Evolutionary conservation across 2,888 invertebrate genomes (phyloP).

Genomic region (Ophioninae sp.): DNA sequence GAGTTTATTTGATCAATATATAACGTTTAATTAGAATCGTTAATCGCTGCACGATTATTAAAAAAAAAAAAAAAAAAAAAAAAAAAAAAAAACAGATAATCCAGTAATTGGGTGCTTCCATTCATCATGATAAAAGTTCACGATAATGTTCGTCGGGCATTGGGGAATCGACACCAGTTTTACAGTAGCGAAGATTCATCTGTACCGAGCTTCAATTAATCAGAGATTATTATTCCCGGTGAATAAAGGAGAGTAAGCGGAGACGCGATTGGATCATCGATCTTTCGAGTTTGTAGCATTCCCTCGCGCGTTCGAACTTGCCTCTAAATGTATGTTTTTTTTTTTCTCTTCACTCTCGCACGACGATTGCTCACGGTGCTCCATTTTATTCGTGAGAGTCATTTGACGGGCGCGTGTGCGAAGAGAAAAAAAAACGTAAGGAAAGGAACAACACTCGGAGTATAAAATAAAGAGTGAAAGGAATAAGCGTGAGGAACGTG

Average conservation of each 20-base stretch:
- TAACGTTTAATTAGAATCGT: too few relatives aligned
- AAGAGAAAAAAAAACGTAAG: constrained; percentile 7
- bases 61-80: background rate
- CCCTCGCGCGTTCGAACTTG: constrained; percentile 2
- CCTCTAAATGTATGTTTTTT: background rate
- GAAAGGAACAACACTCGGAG: too few relatives aligned
- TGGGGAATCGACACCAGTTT: background rate
- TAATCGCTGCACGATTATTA: too few relatives aligned
- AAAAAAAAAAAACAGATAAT: background rate
- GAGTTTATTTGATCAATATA: too few relatives aligned
- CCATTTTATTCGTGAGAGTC: constrained; percentile 45
- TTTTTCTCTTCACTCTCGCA: background rate
- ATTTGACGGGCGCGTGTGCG: constrained; percentile 48
- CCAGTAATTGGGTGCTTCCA: background rate
- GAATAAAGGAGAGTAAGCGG: background rate
- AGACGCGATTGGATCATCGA: constrained; percentile 2
- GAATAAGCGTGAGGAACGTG: constrained; percentile 49
- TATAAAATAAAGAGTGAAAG: constrained; percentile 41
- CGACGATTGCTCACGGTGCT: constrained; percentile 17
- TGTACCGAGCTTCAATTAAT: background rate
- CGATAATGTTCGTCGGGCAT: background rate
- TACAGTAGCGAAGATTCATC: background rate
- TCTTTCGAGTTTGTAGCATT: constrained; percentile 12
- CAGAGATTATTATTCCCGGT: background rate
- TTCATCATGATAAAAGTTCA: background rate